Conservation (phyloP, 2,888 invertebrate species). For the Stenoptilia bipunctidactyla region DNA sequence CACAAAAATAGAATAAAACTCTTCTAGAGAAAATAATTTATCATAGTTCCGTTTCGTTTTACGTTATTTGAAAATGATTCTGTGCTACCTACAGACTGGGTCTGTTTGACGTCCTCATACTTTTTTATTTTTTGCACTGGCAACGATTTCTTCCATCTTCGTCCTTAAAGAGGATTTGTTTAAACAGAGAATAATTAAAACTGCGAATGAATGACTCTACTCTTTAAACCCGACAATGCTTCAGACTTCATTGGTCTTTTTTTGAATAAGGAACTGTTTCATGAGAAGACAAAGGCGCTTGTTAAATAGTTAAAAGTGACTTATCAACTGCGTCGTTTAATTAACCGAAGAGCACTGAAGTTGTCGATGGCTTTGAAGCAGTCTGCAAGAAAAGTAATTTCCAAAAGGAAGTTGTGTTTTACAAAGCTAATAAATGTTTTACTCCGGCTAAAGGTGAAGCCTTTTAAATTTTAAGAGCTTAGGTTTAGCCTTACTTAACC, state of each 20-base stretch:
- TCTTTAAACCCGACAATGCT: constrained; percentile 49
- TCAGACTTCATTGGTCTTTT: constrained; percentile 27
- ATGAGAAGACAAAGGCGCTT: constrained; percentile 51
- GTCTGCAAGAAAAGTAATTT: no score
- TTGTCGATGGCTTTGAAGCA: no score
- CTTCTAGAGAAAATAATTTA: no score
- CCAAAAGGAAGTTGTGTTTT: no score
- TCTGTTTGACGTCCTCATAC: constrained; percentile 20
- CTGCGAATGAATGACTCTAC: constrained; percentile 49
- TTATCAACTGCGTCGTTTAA: constrained; percentile 53
- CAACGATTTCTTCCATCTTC: no score
- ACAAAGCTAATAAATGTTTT: constrained; percentile 7
- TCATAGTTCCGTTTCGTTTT: no score
- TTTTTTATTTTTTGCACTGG: constrained; percentile 8
- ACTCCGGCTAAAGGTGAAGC: constrained; percentile 16
- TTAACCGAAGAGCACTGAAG: constrained; percentile 16
- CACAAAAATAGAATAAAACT: no score
- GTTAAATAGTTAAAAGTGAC: constrained; percentile 51
- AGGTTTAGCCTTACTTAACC: no score
- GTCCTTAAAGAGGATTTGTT: constrained; percentile 37
- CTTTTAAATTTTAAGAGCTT: constrained; percentile 17
- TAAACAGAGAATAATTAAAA: constrained; percentile 66
- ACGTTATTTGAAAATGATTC: constrained; percentile 4
- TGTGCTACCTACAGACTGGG: not conserved
- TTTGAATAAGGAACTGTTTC: constrained; percentile 36